Percentiles rank a stretch among this genome's conserved stretches.
phyloP scores from a whole-genome alignment of 2,797 vertebrate genomes.

The Pantherophis alleghaniensis region DNA sequence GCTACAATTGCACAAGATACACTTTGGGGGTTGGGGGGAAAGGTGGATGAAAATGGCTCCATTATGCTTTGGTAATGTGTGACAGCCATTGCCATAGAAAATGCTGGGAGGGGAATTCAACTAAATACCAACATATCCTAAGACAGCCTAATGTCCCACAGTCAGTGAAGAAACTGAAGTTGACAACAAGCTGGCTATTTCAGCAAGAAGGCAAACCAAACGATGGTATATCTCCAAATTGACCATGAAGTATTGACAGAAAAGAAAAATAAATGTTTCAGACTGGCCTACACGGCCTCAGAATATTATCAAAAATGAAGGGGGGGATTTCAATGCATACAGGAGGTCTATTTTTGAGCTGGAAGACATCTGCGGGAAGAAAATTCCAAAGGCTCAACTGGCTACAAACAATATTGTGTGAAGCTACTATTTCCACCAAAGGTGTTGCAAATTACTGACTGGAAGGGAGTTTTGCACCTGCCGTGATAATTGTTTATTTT shows the following conservation, averaged over 20 bases:
- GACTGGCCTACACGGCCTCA: not conserved
- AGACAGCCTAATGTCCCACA: not conserved
- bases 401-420: not conserved
- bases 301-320: not conserved
- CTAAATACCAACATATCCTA: not conserved
- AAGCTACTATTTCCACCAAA: not conserved
- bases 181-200: not conserved
- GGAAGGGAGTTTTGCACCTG: not conserved
- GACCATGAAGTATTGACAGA: not conserved
- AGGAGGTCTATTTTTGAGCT: not conserved
- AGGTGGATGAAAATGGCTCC: not conserved
- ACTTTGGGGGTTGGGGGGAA: too few species aligned
- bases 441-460: not conserved
- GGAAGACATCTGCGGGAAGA: not conserved
- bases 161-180: not conserved
- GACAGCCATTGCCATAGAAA: not conserved
- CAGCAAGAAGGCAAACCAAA: not conserved
- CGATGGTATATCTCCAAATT: not conserved
- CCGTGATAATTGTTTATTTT: not conserved
- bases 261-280: not conserved
- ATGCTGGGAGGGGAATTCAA: not conserved
- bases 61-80: not conserved
- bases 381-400: not conserved
- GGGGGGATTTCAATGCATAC: not conserved
- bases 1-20: not conserved